phyloP scores from a whole-genome alignment of 2,888 invertebrate genomes.

The Tromatobia lineatoria region DNA sequence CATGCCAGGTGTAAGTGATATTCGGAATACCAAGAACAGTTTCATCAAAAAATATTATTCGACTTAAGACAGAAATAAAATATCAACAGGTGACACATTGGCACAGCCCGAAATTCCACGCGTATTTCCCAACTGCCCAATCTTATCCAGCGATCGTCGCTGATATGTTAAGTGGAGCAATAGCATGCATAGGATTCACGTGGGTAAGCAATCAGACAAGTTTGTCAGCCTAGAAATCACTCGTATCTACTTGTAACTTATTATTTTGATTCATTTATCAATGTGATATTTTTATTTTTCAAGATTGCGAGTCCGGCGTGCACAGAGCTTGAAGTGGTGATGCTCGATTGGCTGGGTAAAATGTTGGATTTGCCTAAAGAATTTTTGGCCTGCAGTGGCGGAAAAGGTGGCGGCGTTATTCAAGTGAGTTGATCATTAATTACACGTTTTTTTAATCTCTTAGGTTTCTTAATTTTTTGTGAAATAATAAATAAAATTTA shows the following conservation, averaged over 20 bases:
- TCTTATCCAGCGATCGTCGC: slow-evolving; percentile 97
- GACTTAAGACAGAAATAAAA: slow-evolving; percentile 13
- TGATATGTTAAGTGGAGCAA: slow-evolving; percentile 97
- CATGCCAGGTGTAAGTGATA: slow-evolving; percentile 93
- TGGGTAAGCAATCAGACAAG: slow-evolving; percentile 90
- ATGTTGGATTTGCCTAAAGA: slow-evolving; percentile 94
- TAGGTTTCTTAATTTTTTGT: too few relatives aligned
- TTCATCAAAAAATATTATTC: neutral
- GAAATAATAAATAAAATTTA: too few relatives aligned
- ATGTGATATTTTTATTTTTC: slow-evolving; percentile 72
- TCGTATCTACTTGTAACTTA: neutral
- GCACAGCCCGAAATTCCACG: slow-evolving; percentile 98
- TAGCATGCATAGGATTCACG: slow-evolving; percentile 98
- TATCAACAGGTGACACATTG: slow-evolving; percentile 93
- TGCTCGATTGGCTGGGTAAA: slow-evolving; percentile 98
- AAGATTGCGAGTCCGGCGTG: slow-evolving; percentile 98
- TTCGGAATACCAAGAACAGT: neutral
- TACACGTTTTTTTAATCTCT: neutral
- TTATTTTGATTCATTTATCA: neutral
- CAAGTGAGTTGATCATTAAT: slow-evolving; percentile 83
- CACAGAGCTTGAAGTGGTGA: slow-evolving; percentile 97
- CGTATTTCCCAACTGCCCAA: slow-evolving; percentile 97
- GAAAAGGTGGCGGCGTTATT: slow-evolving; percentile 95
- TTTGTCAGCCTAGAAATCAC: neutral
- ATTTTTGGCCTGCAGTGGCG: slow-evolving; percentile 93